Evolutionary conservation across 2,888 invertebrate genomes (phyloP).

Genomic region (Athalia circularis): DNA sequence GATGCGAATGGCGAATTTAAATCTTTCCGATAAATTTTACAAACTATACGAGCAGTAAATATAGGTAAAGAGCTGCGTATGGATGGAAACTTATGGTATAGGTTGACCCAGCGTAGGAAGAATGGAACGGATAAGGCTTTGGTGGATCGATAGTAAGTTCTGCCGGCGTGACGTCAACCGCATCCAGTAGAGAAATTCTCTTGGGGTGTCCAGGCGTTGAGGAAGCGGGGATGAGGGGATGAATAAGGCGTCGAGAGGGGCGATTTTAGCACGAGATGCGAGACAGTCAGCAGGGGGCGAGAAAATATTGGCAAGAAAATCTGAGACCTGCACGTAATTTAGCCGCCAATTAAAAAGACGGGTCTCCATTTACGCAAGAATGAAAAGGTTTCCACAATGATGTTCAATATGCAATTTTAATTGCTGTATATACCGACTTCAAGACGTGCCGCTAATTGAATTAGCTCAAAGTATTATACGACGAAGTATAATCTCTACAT

Average conservation of each 20-base stretch:
- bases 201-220: slow-evolving; percentile 14
- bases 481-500: no score
- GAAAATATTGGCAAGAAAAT: background rate
- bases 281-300: background rate
- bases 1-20: no score
- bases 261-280: background rate
- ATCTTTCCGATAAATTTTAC: background rate
- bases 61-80: background rate
- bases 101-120: slow-evolving; percentile 31
- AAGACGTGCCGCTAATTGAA: no score
- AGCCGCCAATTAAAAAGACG: no score
- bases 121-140: slow-evolving; percentile 31
- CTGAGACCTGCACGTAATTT: no score
- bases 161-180: slow-evolving; percentile 37
- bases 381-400: no score
- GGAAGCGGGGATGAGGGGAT: background rate
- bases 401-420: no score
- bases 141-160: slow-evolving; percentile 39
- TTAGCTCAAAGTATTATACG: no score
- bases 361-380: no score
- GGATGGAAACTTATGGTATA: background rate
- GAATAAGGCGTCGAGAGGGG: background rate
- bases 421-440: no score
- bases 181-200: slow-evolving; percentile 22
- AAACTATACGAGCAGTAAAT: background rate